Evolutionary conservation across 2,888 invertebrate species (phyloP).

Genomic region (Oscheius sp.): DNA sequence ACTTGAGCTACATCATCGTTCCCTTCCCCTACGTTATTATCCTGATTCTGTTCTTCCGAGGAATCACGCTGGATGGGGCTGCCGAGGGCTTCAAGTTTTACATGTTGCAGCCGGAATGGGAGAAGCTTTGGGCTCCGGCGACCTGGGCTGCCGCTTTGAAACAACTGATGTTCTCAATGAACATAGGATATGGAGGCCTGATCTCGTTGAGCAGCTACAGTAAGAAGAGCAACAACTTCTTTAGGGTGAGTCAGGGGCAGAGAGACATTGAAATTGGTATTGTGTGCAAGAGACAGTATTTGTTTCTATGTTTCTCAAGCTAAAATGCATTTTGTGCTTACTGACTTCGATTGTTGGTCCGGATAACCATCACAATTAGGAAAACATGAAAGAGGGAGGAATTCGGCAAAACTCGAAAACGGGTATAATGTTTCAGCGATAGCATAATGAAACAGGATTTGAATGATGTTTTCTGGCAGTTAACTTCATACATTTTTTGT

Average conservation of each 20-base stretch:
- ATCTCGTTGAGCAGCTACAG: slow-evolving; percentile 67
- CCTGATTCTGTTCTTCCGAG: slow-evolving; percentile 63
- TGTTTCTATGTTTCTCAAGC: too few relatives aligned
- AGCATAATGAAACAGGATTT: too few relatives aligned
- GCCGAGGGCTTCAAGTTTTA: slow-evolving; percentile 61
- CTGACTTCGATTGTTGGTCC: too few relatives aligned
- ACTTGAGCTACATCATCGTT: slow-evolving; percentile 51
- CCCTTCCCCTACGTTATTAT: slow-evolving; percentile 67
- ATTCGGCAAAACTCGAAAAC: too few relatives aligned
- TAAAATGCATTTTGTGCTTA: too few relatives aligned
- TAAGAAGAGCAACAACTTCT: slow-evolving; percentile 63
- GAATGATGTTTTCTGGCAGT: too few relatives aligned
- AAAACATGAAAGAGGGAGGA: too few relatives aligned
- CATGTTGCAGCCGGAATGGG: slow-evolving; percentile 61
- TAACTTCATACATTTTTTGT: too few relatives aligned
- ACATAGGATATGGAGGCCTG: slow-evolving; percentile 68
- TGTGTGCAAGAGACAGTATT: too few relatives aligned
- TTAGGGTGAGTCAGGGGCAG: slow-evolving; percentile 38
- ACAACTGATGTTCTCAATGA: slow-evolving; percentile 66
- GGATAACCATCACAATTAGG: too few relatives aligned
- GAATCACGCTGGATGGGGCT: slow-evolving; percentile 64
- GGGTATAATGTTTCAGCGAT: too few relatives aligned
- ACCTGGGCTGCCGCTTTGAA: slow-evolving; percentile 67
- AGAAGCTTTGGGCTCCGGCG: slow-evolving; percentile 34
- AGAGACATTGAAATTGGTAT: too few relatives aligned